Conservation (phyloP, 2,888 invertebrate genomes). For the Tetheella fluctuosa region DNA sequence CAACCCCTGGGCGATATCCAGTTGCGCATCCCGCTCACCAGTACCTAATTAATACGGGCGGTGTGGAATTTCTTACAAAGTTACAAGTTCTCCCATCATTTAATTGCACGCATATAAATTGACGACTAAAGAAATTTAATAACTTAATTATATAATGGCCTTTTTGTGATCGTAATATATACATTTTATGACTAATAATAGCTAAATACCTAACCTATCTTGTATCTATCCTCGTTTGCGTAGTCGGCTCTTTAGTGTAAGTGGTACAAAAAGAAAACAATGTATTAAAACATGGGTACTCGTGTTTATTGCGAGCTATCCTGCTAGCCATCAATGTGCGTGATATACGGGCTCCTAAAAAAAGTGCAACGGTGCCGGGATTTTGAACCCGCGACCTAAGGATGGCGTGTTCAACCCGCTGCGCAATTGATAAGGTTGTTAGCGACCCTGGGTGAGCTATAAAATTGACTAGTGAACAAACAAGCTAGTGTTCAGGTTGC, state of each 20-base stretch:
- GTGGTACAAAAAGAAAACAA: constrained; percentile 5
- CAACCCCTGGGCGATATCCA: constrained; percentile 35
- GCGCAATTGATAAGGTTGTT: neutral
- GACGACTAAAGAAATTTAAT: neutral
- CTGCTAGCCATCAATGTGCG: neutral
- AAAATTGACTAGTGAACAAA: neutral
- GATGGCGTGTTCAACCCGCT: neutral
- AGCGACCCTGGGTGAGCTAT: neutral
- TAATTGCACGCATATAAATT: neutral
- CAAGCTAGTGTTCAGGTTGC: constrained; percentile 10
- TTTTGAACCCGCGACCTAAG: neutral
- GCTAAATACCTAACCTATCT: neutral
- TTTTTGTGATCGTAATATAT: neutral
- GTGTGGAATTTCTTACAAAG: constrained; percentile 3
- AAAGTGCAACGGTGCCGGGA: neutral
- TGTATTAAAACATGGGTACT: neutral
- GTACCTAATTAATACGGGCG: constrained; percentile 29
- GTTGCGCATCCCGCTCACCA: constrained; percentile 20
- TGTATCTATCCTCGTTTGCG: neutral
- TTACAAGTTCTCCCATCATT: neutral
- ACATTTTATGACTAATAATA: neutral
- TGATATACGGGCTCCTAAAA: neutral
- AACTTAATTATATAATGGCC: neutral
- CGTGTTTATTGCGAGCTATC: constrained; percentile 4
- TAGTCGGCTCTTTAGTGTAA: neutral